Percentiles rank a stretch among this genome's conserved stretches.
Evolutionary conservation across 2,797 vertebrate genomes (phyloP).

Genomic region (Garrulus glandarius): DNA sequence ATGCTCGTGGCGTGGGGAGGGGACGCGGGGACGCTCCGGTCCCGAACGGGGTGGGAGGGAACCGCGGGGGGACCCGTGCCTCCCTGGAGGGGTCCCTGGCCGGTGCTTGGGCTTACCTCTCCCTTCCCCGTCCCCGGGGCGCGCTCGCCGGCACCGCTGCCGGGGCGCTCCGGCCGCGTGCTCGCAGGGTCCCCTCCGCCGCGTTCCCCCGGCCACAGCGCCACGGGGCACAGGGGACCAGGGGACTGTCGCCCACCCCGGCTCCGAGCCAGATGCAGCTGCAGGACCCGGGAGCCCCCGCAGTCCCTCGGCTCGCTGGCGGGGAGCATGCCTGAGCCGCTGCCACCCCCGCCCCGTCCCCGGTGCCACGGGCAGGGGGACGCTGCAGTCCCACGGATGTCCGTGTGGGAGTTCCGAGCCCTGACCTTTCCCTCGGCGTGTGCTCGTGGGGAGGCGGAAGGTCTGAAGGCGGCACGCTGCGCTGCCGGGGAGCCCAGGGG

Average conservation of each 20-base stretch:
- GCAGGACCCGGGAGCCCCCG: neutral
- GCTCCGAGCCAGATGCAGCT: neutral
- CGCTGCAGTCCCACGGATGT: neutral
- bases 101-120: neutral
- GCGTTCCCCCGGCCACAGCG: neutral
- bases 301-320: neutral
- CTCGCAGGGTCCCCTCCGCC: neutral
- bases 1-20: conserved; percentile 2
- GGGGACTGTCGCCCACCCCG: neutral
- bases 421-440: conserved; percentile 30
- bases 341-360: neutral
- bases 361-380: neutral
- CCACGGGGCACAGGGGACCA: neutral
- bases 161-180: neutral
- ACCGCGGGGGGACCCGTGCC: neutral
- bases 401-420: conserved; percentile 11
- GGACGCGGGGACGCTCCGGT: neutral
- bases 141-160: neutral
- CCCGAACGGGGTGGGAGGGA: neutral
- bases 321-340: neutral
- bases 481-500: conserved; percentile 19
- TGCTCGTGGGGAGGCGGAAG: conserved; percentile 48
- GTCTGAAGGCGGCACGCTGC: conserved; percentile 47
- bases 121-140: neutral
- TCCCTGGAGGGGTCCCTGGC: neutral